Base-by-base conservation (phyloP, 1,140 invertebrate species). In the Coenobita brevimanus region DNA sequence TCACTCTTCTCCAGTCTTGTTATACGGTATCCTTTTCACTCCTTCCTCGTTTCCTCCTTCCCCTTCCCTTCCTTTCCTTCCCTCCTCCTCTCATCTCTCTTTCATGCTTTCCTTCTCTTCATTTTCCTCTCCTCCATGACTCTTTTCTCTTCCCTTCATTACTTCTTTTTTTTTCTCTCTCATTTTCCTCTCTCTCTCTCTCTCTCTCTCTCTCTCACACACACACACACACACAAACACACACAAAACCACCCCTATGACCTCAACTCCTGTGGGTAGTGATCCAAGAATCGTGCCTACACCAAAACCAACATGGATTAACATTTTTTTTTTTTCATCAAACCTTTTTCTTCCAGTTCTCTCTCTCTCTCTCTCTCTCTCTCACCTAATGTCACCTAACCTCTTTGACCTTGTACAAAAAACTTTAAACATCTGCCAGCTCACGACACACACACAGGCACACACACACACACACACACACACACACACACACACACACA, bases 121-220 rank as follows among this genome's bases (percentile, higher is more conserved):
- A 17, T 27, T 41, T 27, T 41, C 41, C 24, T 27, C 4, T 38
- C 43, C 73, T 76, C 73, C 3, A 30, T 76, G 30, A 38, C 73
- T 76, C 73, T 76, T 3, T 41, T 13, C 24, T 43, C n/a, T 43
- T 50, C 75, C n/a, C 75, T 27, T n/a, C 24, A n/a, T 43, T 43
- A 24, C 75, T 50, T n/a, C 21, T 24, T 78, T n/a, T 50, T 17
- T 78, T 43, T 50, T 43, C 24, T 43, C 50, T 43, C 50, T 43
- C 24, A 36, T 78, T 17, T 76, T 30, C 8, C 67, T 36, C 67
- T 36, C 67, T 71, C 27, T 71, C 67, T 71, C 67, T 71, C 67
- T 71, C 67, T 71, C 67, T 71, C 67, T 71, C 67, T 71, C 67
- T 71, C 67, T 71, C 67, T 71, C 67, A 27, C 67, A 27, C 67